Percentiles rank a stretch among this genome's conserved stretches.
These are phyloP conservation scores for Plodia interpunctella DNA, from an alignment of 1,140 invertebrate genomes.

Conservation along the genomic window DNA sequence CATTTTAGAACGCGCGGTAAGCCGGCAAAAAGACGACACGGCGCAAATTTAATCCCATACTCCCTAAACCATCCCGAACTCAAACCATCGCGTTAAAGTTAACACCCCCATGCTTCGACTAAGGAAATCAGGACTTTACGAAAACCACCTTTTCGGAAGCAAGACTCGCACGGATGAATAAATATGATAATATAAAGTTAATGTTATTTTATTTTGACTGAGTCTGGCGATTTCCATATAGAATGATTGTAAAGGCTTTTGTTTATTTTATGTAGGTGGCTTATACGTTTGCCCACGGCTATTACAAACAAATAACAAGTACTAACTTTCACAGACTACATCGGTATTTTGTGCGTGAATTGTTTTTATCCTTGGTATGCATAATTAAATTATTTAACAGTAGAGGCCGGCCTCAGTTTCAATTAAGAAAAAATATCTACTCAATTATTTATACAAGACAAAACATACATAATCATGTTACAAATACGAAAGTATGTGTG, in stretches of 20 bases:
- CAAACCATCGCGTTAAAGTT: conserved; percentile 18
- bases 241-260: neutral
- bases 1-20: conserved; percentile 28
- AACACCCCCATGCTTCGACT: neutral
- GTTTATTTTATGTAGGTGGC: no score
- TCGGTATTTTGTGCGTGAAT: no score
- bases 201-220: neutral
- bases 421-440: no score
- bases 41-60: conserved; percentile 30
- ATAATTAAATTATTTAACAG: no score
- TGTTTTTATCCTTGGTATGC: no score
- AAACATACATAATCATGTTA: no score
- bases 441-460: no score
- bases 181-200: neutral
- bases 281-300: no score
- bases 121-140: neutral
- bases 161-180: neutral
- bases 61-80: conserved; percentile 22
- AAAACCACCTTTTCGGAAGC: neutral
- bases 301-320: no score
- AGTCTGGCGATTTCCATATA: neutral
- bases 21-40: conserved; percentile 20
- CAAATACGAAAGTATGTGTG: no score
- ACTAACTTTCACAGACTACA: no score
- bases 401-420: no score